Evolutionary conservation across 2,888 invertebrate genomes (phyloP).

Genomic region (Ametastegia equiseti): DNA sequence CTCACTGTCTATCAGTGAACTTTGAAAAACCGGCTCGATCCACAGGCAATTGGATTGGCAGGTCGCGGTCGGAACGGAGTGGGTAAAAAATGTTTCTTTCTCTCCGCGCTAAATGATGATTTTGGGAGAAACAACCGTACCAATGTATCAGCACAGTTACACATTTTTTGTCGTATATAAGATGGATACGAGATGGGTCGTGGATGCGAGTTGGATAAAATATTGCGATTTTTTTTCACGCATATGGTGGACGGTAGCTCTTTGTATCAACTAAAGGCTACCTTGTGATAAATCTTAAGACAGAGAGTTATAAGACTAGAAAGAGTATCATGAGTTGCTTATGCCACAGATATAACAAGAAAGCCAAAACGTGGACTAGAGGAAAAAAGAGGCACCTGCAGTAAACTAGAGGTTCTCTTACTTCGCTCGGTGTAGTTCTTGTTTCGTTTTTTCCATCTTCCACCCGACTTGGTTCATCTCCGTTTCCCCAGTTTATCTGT

Average conservation of each 20-base stretch:
- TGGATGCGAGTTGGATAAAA: background rate
- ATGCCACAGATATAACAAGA: conserved; percentile 1
- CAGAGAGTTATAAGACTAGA: background rate
- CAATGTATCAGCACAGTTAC: too few relatives aligned
- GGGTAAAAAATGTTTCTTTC: too few relatives aligned
- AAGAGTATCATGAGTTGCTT: conserved; percentile 7
- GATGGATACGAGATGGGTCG: conserved; percentile 4
- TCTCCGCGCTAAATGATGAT: too few relatives aligned
- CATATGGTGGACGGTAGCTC: background rate
- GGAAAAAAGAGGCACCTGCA: background rate
- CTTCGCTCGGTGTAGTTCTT: conserved; percentile 7
- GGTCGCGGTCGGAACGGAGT: too few relatives aligned
- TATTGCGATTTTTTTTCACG: background rate
- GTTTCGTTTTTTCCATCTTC: conserved; percentile 17
- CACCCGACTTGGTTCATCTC: conserved; percentile 29
- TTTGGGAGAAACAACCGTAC: too few relatives aligned
- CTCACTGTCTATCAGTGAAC: too few relatives aligned
- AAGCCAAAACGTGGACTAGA: background rate
- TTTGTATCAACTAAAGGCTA: conserved; percentile 10
- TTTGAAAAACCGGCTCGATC: too few relatives aligned
- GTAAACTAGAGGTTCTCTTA: background rate
- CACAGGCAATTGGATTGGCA: too few relatives aligned
- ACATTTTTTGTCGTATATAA: too few relatives aligned
- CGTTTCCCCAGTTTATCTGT: background rate
- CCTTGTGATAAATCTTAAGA: conserved; percentile 14